phyloP scores from a whole-genome alignment of 1,140 invertebrate species.

The Penaeus chinensis region DNA sequence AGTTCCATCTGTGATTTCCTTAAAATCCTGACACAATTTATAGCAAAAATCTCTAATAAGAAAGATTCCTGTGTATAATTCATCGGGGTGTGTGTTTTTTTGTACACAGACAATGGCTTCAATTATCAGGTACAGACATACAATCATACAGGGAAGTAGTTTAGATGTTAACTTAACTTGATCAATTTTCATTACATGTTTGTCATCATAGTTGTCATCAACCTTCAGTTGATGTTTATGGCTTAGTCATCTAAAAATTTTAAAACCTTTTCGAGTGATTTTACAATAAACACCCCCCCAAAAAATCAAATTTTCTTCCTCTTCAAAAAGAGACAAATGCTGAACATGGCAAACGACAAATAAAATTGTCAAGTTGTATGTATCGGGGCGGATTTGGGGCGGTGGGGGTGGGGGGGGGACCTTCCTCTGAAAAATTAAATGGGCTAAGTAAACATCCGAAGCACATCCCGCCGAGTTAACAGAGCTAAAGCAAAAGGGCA shows the following conservation, averaged over 20 bases:
- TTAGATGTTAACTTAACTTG: conserved; percentile 55
- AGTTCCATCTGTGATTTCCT: no score
- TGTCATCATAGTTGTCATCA: no score
- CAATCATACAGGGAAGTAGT: conserved; percentile 51
- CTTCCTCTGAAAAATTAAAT: conserved; percentile 44
- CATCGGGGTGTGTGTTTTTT: no score
- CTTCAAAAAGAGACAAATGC: conserved; percentile 40
- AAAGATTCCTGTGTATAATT: no score
- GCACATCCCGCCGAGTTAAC: conserved; percentile 50
- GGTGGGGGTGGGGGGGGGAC: conserved; percentile 13
- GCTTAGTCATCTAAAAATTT: no score
- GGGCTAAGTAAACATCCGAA: conserved; percentile 51
- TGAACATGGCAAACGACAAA: conserved; percentile 45
- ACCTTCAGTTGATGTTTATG: no score
- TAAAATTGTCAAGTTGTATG: conserved; percentile 12
- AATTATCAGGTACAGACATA: conserved; percentile 60
- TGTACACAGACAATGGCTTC: conserved; percentile 59
- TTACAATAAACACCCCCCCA: conserved; percentile 32
- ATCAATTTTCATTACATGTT: conserved; percentile 18
- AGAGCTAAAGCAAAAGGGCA: conserved; percentile 53
- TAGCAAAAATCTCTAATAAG: no score
- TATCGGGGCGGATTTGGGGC: not conserved
- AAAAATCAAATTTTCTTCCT: conserved; percentile 25
- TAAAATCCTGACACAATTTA: no score
- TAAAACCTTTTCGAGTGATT: not conserved